Conservation (phyloP, 2,113 vertebrate genomes). For the Pluvianellus socialis region DNA sequence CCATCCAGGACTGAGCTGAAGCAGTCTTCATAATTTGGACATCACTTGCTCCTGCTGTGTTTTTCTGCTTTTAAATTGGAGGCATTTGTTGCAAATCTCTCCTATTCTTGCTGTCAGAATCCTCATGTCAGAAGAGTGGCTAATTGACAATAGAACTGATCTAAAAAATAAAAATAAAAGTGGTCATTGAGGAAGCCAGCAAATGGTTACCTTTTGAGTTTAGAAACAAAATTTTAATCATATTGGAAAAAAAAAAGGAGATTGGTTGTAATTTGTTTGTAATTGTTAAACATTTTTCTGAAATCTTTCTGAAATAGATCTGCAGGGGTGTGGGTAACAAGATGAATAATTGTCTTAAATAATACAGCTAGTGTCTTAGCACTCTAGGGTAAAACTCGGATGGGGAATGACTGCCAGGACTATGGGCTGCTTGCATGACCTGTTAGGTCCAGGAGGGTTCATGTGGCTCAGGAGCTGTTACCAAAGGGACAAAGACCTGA, state of each 20-base stretch:
- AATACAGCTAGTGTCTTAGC: not conserved
- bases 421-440: not conserved
- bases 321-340: not conserved
- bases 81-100: constrained; percentile 8
- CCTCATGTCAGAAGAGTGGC: not conserved
- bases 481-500: not conserved
- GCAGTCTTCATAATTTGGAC: constrained; percentile 16
- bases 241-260: not conserved
- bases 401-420: not conserved
- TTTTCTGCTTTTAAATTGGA: constrained; percentile 31
- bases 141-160: not conserved
- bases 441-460: not conserved
- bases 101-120: not conserved
- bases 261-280: not conserved
- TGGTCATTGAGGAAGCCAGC: not conserved
- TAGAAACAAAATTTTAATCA: not conserved
- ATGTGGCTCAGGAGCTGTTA: not conserved
- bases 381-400: not conserved
- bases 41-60: not conserved
- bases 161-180: not conserved
- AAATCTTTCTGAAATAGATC: not conserved
- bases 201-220: not conserved
- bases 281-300: not conserved
- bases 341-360: not conserved
- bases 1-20: not conserved